Evolutionary conservation across 23 tunicate genomes (phyloP), one percentile per base, ranked within the genome.

Genomic region (Styela clava): DNA sequence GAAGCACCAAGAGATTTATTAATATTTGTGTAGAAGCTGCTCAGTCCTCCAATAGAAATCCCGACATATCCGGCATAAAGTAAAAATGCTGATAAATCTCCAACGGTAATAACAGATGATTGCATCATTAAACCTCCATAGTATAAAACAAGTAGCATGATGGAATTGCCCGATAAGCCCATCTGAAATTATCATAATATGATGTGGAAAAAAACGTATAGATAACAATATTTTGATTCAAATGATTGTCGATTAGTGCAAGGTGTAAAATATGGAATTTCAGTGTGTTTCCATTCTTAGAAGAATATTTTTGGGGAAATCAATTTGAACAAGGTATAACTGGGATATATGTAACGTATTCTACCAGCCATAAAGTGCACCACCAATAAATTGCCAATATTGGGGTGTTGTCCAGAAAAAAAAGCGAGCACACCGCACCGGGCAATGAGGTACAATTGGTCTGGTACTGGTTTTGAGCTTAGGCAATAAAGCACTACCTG

Each of bases 91-190:
- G 93, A 83, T 62, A 88, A 63, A 83, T 88, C 93, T 31, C 93
- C 93, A 23, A 88, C 79, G 19, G 93, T 78, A 20, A 88, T 78
- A 44, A 78, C 83, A 5, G 84, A 81, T 34, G 87, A 73, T 26
- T 88, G 84, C 87, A 88, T 83, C 93, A 88, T 83, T 30, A 88
- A 3, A 24, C 93, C 93, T 61, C 93, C 93, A 62, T 83, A 79
- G 74, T 88, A 88, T 64, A 88, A 63, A 7, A 88, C 93, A 52
- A 88, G 78, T 35, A 88, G 63, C 87, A 88, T 83, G 20, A 88
- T 83, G 26, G 80, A 70, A 33, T 88, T 88, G 30, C 93, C 93
- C 0, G 93, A 77, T 22, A 88, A 76, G 21, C 93, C 93, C 69
- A 74, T 83, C 93, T 88, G 68, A 36, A 76, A 35, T 21, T 30